Evolutionary conservation across 2,888 invertebrate species (phyloP), one percentile per base, ranked within the genome.

Genomic region (Vannuccia rotundouncinata): DNA sequence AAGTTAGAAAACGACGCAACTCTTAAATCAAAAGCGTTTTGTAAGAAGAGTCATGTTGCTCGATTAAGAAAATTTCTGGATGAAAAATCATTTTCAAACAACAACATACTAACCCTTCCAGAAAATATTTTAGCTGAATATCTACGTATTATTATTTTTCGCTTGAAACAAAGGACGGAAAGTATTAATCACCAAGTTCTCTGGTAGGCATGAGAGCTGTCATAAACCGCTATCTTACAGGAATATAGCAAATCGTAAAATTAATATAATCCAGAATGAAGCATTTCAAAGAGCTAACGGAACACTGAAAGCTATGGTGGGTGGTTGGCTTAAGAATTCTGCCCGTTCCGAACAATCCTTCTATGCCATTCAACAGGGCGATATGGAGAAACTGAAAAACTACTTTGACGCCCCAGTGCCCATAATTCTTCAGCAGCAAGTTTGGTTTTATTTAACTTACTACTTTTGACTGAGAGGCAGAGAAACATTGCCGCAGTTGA

Each of bases 401-500:
- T 31, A 75, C 31, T 75, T 75, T 30, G 75, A 75, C 31, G 31
- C 75, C 31, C 28, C 75, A 75, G 31, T 22, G 31, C 75, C 75
- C 13, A 75, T 30, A 29, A 29, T 29, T 75, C 75, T 75, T 75
- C 29, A 75, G 75, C 75, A 75, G 75, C 75, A 75, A 75, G 75
- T 75, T 29, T 75, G 29, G 29, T 30, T 75, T 75, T 75, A 75
- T 30, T 29, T 75, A 29, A 75, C 75, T 75, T 75, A 75, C 75
- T 75, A 29, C 31, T 75, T 75, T 75, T 22, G 75, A 30, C 31
- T 75, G 29, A 75, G 75, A 28, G 75, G 75, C 22, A 75, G 75
- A 75, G 29, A 75, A 75, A 75, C 75, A 27, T 75, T 75, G 75
- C 75, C 75, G 29, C 75, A 75, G 75, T 30, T 75, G 75, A 75